Base-by-base conservation (phyloP, 2,888 invertebrate species). In the Athalia cordata region DNA sequence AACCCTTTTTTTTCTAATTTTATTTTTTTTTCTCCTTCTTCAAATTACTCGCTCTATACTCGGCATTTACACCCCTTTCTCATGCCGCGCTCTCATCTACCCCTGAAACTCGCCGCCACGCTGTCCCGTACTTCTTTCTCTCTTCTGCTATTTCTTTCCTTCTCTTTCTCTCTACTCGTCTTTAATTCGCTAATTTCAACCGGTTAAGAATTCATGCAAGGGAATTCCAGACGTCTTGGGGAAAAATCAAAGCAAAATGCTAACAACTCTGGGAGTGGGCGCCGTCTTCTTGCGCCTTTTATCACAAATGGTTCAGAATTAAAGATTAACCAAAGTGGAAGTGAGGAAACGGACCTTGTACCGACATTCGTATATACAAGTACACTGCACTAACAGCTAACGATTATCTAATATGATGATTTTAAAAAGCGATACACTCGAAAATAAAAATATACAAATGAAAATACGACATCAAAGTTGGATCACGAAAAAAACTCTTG, bases 141-240 rank as follows among this genome's bases (percentile, higher is more conserved):
- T 78, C 81, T 74, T 65, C 47, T 80, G 55, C 74, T 29, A 29
- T 29, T 29, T 29, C 29, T 29, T 29, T 29, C 29, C 2, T 29
- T 29, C 2, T 29, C 29, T 29, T 29, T 29, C 29, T 29, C 67
- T 61, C 76, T 45, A 8, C 77, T 83, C 85, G 87, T 87, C 75
- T 89, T 88, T 88, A 89, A 89, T 89, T 88, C 87, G 87, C 86
- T 89, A 88, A 89, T 89, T 89, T 88, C 85, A 83, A 86, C 86
- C 85, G 84, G 85, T 90, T 89, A 89, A 89, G 87, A 89, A 90
- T 90, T 90, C 87, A 90, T 88, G 85, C 85, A 84, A 83, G 84
- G 85, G 85, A 88, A 88, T 84, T 85, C 85, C 81, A 83, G 82
- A 85, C 85, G 85, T 84, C 86, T 85, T 85, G 85, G 85, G 62